Evolutionary conservation across 2,113 vertebrate genomes (phyloP), one percentile per base, ranked within the genome.

Genomic region (Bostrychus sinensis): DNA sequence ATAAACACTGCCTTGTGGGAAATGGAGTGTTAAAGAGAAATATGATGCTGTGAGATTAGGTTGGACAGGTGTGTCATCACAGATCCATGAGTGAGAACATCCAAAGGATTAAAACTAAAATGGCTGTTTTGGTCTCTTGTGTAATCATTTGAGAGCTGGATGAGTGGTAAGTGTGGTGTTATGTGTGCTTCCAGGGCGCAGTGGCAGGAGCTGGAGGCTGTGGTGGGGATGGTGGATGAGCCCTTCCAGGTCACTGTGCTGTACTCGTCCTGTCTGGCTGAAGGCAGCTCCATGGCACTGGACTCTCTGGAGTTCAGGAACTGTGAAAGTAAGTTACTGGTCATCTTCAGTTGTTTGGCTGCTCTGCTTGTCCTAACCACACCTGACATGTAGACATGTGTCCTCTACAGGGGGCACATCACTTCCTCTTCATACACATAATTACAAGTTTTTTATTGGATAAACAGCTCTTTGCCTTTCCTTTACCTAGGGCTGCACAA

Each of bases 221-320:
- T 71, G 17, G 90, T 96, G 80, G 94, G 93, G 50, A 79, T n/a
- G 70, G 46, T 93, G 72, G 87, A 93, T 16, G 90, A 87, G 67
- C 88, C 93, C 36, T 95, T 95, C 83, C 91, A 90, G 75, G 88
- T 96, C 80, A 91, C 77, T n/a, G 73, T 96, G 59, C 70, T 91
- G n/a, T 94, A 95, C 85, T 89, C 91, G 22, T 84, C 66, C 67
- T 96, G 94, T 75, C 76, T 71, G 66, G 56, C 62, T 43, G 72
- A 83, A 14, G 79, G 82, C 32, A 86, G 53, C 56, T 39, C 82
- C 1, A 48, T 96, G 78, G 93, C 91, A 39, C 75, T 96, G 60
- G 92, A 95, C 80, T 93, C 93, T 16, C 83, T 96, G 73, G 78
- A 91, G 19, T 82, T 96, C 65, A 86, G 78, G 42, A 84, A 92